Evolutionary conservation across 64 coral and sea anemone species (phyloP).

Genomic region (Montipora sp.): DNA sequence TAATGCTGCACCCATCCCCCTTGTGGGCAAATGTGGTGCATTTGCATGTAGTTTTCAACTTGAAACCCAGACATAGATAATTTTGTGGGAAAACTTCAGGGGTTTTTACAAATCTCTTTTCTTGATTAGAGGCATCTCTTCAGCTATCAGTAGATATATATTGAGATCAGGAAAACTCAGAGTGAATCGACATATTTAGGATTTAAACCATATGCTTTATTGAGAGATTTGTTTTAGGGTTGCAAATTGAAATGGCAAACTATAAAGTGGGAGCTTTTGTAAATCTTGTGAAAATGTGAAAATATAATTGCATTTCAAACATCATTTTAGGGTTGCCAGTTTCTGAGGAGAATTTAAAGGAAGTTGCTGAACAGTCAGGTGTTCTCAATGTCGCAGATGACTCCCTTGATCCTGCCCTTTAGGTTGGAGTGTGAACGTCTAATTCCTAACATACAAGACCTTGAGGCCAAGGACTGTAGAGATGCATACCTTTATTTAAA

Average conservation of each 20-base stretch:
- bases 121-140: no score
- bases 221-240: background rate
- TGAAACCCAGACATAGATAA: no score
- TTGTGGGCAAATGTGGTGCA: no score
- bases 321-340: constrained; percentile 15
- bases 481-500: constrained; percentile 44
- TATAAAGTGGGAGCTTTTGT: background rate
- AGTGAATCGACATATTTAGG: background rate
- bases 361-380: constrained; percentile 46
- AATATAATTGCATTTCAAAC: background rate
- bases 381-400: constrained; percentile 51
- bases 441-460: constrained; percentile 37
- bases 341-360: constrained; percentile 17
- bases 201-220: background rate
- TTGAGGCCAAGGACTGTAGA: constrained; percentile 55
- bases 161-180: background rate
- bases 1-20: no score
- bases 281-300: background rate
- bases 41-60: no score
- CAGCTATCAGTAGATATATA: no score
- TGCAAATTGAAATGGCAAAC: background rate
- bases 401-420: constrained; percentile 28
- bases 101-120: no score
- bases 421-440: constrained; percentile 43
- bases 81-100: no score